Conservation (phyloP, 2,888 invertebrate genomes). For the Eledone cirrhosa region DNA sequence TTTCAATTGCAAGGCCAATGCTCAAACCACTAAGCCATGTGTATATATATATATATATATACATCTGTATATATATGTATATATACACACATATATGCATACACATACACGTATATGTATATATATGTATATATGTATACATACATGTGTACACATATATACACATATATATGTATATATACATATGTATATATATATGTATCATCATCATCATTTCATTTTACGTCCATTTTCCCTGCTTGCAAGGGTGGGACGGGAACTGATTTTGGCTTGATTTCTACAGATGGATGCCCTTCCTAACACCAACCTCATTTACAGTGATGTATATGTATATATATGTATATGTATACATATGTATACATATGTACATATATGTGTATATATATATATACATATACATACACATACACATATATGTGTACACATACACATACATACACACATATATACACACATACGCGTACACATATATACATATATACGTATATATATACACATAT, state of each 20-base stretch:
- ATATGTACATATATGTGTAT: slow-evolving; percentile 25
- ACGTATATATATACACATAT: not conserved
- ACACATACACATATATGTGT: slow-evolving; percentile 16
- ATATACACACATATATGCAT: slow-evolving; percentile 27
- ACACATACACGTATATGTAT: slow-evolving; percentile 23
- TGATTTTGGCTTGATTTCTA: too few species aligned
- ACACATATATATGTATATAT: slow-evolving; percentile 23
- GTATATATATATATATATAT: too few species aligned
- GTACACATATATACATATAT: not conserved
- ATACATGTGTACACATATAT: slow-evolving; percentile 26
- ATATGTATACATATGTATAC: slow-evolving; percentile 20
- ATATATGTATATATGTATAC: slow-evolving; percentile 25
- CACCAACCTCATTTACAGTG: not conserved
- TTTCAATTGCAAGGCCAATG: too few species aligned
- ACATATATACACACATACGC: not conserved
- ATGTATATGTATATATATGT: not conserved
- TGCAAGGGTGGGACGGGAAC: too few species aligned
- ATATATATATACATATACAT: slow-evolving; percentile 25
- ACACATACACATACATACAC: not conserved
- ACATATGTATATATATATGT: too few species aligned
- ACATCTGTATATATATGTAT: too few species aligned
- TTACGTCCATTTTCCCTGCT: too few species aligned
- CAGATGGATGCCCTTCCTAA: too few species aligned
- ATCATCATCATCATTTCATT: too few species aligned
- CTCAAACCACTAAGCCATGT: too few species aligned